Evolutionary conservation across 2,113 vertebrate genomes (phyloP).

Genomic region (Cyprinodon tularosa): DNA sequence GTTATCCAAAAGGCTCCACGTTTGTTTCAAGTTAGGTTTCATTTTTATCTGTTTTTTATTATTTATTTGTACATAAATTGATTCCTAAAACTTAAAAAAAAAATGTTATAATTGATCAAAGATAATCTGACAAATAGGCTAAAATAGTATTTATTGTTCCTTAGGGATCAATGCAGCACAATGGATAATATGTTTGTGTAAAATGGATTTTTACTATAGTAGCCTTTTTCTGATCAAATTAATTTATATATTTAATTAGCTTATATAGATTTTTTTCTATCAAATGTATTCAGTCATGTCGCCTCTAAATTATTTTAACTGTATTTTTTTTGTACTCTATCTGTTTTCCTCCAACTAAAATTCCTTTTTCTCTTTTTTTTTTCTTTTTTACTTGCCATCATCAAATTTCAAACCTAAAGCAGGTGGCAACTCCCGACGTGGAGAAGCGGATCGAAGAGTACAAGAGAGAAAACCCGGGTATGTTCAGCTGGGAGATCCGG

Average conservation of each 20-base stretch:
- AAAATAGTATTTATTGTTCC: neutral
- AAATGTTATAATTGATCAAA: neutral
- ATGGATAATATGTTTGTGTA: neutral
- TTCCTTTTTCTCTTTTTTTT: neutral
- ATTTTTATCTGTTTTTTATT: neutral
- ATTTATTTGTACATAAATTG: neutral
- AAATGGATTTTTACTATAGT: neutral
- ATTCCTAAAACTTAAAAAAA: neutral
- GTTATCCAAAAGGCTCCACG: neutral
- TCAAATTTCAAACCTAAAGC: conserved; percentile 82
- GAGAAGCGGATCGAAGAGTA: conserved; percentile 99
- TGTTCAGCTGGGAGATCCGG: conserved; percentile 99
- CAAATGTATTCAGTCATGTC: neutral
- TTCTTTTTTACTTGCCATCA: neutral
- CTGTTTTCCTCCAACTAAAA: conserved; percentile 22
- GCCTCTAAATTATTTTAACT: neutral
- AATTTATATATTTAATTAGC: neutral
- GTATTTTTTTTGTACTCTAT: neutral
- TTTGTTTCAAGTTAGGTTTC: neutral
- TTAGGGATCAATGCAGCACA: neutral
- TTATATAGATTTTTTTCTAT: neutral
- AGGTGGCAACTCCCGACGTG: conserved; percentile 98
- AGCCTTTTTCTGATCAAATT: neutral
- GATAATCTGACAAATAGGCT: neutral
- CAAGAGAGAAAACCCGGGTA: conserved; percentile 96